phyloP scores from a whole-genome alignment of 2,888 invertebrate species.

The Diplolepis rosae region DNA sequence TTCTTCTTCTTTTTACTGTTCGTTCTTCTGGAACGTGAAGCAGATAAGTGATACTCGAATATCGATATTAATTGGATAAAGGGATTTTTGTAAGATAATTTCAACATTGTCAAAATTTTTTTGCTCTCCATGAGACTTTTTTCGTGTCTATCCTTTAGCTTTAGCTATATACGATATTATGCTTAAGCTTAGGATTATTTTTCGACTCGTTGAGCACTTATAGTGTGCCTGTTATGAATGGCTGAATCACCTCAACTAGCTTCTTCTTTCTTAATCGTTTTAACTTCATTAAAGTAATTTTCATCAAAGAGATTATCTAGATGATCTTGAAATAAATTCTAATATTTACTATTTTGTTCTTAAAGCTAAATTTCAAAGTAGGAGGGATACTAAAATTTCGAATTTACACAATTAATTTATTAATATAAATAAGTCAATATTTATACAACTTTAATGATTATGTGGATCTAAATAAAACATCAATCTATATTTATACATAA shows the following conservation, averaged over 20 bases:
- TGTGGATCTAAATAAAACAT: no score
- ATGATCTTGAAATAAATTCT: not conserved
- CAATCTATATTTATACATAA: no score
- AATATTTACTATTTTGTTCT: not conserved
- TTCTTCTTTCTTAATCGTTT: not conserved
- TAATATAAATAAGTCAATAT: no score
- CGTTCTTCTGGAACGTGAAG: conserved; percentile 10
- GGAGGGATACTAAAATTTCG: no score
- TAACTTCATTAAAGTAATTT: not conserved
- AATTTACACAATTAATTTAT: no score
- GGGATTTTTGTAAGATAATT: not conserved
- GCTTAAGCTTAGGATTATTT: conserved; percentile 21
- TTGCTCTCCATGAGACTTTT: conserved; percentile 4
- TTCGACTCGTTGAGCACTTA: not conserved
- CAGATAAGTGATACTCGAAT: conserved; percentile 5
- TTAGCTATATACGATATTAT: not conserved
- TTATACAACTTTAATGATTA: no score
- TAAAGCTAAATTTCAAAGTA: no score
- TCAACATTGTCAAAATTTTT: conserved; percentile 14
- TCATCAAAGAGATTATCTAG: no score
- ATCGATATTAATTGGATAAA: not conserved
- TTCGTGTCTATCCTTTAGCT: conserved; percentile 11
- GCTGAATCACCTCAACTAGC: not conserved
- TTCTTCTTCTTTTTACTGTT: not conserved
- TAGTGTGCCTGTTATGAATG: conserved; percentile 5